A percentile compares a stretch with the other conserved stretches of the same genome.
Evolutionary conservation across 2,797 vertebrate species (phyloP).

Genomic region (Tapera naevia): DNA sequence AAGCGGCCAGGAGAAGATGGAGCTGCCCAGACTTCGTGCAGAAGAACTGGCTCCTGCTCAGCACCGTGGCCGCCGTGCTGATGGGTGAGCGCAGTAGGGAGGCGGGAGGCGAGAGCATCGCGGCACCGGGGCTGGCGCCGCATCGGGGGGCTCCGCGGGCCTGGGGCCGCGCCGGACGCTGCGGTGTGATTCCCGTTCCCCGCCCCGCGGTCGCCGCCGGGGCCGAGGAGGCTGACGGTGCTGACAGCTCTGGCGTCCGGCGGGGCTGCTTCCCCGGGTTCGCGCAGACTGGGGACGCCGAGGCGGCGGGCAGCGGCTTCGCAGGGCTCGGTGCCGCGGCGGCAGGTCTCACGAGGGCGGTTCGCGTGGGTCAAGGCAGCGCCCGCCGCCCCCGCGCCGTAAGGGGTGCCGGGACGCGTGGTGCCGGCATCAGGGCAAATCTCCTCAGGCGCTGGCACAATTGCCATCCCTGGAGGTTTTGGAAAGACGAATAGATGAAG

Average conservation of each 20-base stretch:
- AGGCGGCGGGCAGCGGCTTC: neutral
- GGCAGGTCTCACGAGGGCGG: neutral
- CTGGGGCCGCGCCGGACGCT: too few species aligned
- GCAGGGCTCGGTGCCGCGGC: neutral
- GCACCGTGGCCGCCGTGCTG: conserved; percentile 87
- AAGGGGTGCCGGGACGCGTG: neutral
- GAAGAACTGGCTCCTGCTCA: conserved; percentile 91
- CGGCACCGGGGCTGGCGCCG: neutral
- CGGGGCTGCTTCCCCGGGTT: too few species aligned
- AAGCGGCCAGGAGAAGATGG: conserved; percentile 71
- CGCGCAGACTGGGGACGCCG: neutral
- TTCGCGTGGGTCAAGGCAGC: neutral
- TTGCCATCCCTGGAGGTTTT: too few species aligned
- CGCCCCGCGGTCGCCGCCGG: neutral
- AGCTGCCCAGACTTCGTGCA: conserved; percentile 80
- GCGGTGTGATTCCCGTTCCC: too few species aligned
- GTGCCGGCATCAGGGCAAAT: neutral
- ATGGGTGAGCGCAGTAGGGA: conserved; percentile 79
- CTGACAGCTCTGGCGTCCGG: neutral
- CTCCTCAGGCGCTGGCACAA: too few species aligned
- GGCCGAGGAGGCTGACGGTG: too few species aligned
- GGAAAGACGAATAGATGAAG: too few species aligned
- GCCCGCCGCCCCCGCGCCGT: neutral
- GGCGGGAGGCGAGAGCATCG: neutral
- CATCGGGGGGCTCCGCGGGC: neutral